Evolutionary conservation across 2,797 vertebrate species (phyloP), one percentile per base, ranked within the genome.

Genomic region (Phoeniculus purpureus): DNA sequence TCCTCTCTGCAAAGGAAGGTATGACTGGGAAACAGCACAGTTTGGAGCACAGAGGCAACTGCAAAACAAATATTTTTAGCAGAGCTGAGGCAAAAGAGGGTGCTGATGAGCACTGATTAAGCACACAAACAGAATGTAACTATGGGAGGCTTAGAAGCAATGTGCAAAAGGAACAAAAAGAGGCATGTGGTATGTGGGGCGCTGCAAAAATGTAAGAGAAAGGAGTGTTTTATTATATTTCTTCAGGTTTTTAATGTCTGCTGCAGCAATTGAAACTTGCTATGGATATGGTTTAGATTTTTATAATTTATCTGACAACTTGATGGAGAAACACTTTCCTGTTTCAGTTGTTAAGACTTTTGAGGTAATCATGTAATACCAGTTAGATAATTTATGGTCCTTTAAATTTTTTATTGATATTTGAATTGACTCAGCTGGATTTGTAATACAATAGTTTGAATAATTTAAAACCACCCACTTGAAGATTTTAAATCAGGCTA

Each of bases 61-160:
- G 64, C 77, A 94, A 96, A 83, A 83, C 75, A 85, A 92, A 95
- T 74, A 71, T 73, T 93, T 92, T 95, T 92, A 95, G 81, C 77
- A 84, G 62, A 1, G 2, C 87, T 76, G 31, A 3, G 8, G 75
- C 72, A 83, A 90, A 90, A 96, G 79, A 89, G 67, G 52, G 40
- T 81, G 70, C 59, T 89, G 90, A 95, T 91, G 81, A 95, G 78
- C 92, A 92, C 67, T 93, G 85, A 94, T 85, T 96, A 95, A 94
- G 74, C 26, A 81, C 55, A 51, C 21, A 81, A 91, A 78, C 74
- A 76, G 81, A 94, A 84, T 58, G 50, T 55, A 74, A 75, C 82
- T 62, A 94, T 73, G 93, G 70, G 81, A 89, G 47, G 81, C 90
- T 74, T 79, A 85, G 78, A 91, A 95, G 51, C 29, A 64, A 80